Percentiles rank a stretch among this genome's conserved stretches.
phyloP scores from a whole-genome alignment of 2,113 vertebrate genomes.

The Varanus salvator region DNA sequence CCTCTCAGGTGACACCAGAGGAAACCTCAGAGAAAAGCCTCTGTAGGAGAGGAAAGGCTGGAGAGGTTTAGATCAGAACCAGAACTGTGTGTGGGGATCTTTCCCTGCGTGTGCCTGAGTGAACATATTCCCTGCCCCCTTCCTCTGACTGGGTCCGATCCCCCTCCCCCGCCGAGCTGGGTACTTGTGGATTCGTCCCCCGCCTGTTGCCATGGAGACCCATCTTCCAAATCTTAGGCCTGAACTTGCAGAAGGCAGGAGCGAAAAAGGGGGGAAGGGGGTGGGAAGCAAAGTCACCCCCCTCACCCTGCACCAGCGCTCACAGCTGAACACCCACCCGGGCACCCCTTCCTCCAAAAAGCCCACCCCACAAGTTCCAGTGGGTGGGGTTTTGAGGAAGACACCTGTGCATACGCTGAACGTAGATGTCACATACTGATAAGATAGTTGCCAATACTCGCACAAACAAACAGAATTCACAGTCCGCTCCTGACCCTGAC shows the following conservation, averaged over 20 bases:
- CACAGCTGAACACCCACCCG: not conserved
- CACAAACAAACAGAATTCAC: not conserved
- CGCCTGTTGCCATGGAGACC: slow-evolving; percentile 40
- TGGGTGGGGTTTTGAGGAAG: not conserved
- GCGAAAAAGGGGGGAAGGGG: not conserved
- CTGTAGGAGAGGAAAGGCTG: not conserved
- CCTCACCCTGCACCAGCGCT: not conserved
- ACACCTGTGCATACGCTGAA: not conserved
- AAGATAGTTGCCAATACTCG: not conserved
- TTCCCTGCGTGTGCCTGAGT: not conserved
- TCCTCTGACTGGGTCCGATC: not conserved
- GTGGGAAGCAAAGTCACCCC: not conserved
- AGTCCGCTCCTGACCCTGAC: not conserved
- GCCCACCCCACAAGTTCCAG: not conserved
- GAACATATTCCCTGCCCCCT: not conserved
- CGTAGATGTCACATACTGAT: no score
- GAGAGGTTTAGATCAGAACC: not conserved
- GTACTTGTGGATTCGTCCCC: slow-evolving; percentile 33
- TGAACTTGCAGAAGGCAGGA: slow-evolving; percentile 18
- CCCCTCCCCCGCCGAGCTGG: slow-evolving; percentile 11
- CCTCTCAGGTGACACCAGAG: not conserved
- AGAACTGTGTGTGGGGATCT: not conserved
- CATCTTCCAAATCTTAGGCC: slow-evolving; percentile 35
- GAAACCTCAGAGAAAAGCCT: not conserved
- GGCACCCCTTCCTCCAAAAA: not conserved